A percentile compares a stretch with the other conserved stretches of the same genome.
Conservation (phyloP, 2,888 invertebrate genomes). For the Sclerodermus sp. region DNA sequence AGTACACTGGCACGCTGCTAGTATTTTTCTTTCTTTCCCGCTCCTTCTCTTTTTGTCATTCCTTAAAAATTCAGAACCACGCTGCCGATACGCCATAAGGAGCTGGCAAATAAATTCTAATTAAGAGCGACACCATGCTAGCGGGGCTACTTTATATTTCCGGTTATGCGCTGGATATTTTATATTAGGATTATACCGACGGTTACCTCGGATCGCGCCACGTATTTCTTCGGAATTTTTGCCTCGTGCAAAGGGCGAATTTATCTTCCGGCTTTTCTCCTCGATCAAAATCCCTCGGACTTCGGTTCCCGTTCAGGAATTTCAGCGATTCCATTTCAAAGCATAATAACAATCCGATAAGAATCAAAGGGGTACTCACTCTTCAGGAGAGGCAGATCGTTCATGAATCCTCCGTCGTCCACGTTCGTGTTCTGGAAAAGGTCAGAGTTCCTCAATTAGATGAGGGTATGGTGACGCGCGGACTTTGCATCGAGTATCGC, state of each 20-base stretch:
- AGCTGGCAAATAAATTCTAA: conserved; percentile 28
- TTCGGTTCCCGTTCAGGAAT: too few species aligned
- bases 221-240: conserved; percentile 6
- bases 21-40: neutral
- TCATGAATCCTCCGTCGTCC: conserved; percentile 89
- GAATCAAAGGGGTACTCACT: conserved; percentile 69
- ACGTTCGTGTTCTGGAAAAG: conserved; percentile 75
- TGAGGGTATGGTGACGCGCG: neutral
- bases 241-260: conserved; percentile 11
- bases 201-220: conserved; percentile 4
- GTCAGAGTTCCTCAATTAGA: too few species aligned
- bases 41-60: neutral
- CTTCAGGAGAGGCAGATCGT: conserved; percentile 86
- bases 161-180: conserved; percentile 17
- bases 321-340: too few species aligned
- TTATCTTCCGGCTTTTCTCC: neutral
- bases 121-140: conserved; percentile 28
- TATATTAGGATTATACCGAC: conserved; percentile 19
- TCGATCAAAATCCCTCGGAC: conserved; percentile 15
- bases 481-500: too few species aligned
- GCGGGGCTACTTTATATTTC: conserved; percentile 30
- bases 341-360: too few species aligned
- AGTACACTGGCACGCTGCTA: too few species aligned
- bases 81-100: neutral
- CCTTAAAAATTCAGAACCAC: neutral